Conservation (phyloP, 2,113 vertebrate species). For the Vimba vimba region DNA sequence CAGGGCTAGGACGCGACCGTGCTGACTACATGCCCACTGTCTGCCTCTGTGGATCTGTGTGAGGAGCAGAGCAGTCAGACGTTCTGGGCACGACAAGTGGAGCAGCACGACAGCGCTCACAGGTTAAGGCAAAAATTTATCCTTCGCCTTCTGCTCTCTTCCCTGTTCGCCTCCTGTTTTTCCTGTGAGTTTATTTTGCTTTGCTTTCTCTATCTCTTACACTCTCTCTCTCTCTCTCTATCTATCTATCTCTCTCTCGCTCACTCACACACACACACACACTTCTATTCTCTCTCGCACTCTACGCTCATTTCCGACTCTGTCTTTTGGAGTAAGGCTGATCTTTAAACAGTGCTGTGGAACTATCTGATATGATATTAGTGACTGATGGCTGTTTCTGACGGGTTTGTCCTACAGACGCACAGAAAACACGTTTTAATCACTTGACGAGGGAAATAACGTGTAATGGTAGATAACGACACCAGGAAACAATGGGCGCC, state of each 20-base stretch:
- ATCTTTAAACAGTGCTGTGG: background rate
- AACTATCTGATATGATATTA: background rate
- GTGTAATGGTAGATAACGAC: background rate
- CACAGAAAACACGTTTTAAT: background rate
- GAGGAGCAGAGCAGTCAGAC: background rate
- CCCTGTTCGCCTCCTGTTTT: slow-evolving; percentile 12
- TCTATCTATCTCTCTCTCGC: background rate
- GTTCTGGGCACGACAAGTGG: slow-evolving; percentile 73
- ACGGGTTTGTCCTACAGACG: background rate
- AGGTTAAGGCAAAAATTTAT: slow-evolving; percentile 70
- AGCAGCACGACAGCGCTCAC: slow-evolving; percentile 67
- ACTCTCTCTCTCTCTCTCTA: background rate
- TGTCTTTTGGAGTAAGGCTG: background rate
- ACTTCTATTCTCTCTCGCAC: background rate
- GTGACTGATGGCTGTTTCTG: background rate
- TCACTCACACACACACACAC: background rate
- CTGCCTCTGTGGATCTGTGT: slow-evolving; percentile 74
- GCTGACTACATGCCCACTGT: slow-evolving; percentile 69
- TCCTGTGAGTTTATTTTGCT: slow-evolving; percentile 1
- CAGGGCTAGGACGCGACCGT: slow-evolving; percentile 69
- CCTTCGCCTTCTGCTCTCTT: slow-evolving; percentile 53
- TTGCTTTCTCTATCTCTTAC: background rate
- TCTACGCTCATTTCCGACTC: background rate
- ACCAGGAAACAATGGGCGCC: background rate
- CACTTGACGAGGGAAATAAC: background rate